Evolutionary conservation across 2,888 invertebrate genomes (phyloP).

Genomic region (Auanema freiburgensis): DNA sequence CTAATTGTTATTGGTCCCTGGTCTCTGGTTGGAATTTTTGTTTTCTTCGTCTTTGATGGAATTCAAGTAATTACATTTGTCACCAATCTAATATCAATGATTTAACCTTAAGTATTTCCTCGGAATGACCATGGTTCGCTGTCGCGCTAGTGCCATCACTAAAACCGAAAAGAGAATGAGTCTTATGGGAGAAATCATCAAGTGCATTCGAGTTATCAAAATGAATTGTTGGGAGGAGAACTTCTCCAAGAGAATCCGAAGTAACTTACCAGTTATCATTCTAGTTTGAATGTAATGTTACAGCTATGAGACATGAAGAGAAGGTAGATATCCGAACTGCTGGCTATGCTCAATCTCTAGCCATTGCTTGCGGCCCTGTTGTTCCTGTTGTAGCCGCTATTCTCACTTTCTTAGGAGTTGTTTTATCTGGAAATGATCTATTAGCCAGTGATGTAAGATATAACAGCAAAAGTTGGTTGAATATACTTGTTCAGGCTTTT

Average conservation of each 20-base stretch:
- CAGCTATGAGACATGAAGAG: constrained; percentile 70
- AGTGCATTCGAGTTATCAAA: constrained; percentile 72
- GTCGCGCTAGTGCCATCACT: constrained; percentile 54
- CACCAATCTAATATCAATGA: neutral
- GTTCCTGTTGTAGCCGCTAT: constrained; percentile 73
- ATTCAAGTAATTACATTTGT: constrained; percentile 61
- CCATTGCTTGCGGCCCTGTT: constrained; percentile 71
- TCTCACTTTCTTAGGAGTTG: constrained; percentile 71
- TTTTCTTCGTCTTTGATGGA: constrained; percentile 65
- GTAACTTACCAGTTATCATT: constrained; percentile 24
- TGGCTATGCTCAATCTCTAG: constrained; percentile 72
- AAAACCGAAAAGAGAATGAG: constrained; percentile 60
- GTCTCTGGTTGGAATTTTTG: constrained; percentile 65
- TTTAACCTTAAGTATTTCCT: constrained; percentile 47
- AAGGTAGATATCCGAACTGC: constrained; percentile 69
- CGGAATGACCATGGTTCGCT: constrained; percentile 61
- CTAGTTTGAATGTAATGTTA: constrained; percentile 13
- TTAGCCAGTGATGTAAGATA: constrained; percentile 71
- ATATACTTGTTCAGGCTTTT: constrained; percentile 64
- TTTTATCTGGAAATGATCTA: constrained; percentile 69
- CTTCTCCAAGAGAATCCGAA: constrained; percentile 68
- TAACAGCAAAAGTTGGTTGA: constrained; percentile 1
- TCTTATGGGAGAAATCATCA: constrained; percentile 70
- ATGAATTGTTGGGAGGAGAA: constrained; percentile 74
- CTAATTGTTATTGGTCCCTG: constrained; percentile 66